Conservation (phyloP, 2,888 invertebrate species). For the Pseudanteris insignis region DNA sequence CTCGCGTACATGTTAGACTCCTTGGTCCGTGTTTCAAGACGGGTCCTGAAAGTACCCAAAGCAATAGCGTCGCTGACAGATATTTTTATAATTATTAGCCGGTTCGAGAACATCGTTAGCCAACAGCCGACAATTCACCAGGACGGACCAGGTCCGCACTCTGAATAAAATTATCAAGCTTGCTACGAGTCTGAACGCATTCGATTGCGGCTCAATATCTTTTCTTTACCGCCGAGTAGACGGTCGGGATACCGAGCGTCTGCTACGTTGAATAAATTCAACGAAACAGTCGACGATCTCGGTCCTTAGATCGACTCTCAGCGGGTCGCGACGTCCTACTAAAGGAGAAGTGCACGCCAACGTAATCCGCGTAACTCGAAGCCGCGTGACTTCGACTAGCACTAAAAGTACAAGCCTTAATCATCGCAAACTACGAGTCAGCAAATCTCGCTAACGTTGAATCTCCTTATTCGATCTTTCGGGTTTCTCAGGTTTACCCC, state of each 20-base stretch:
- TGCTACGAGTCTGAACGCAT: constrained; percentile 48
- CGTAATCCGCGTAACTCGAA: constrained; percentile 47
- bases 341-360: constrained; percentile 65
- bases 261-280: constrained; percentile 42
- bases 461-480: constrained; percentile 59
- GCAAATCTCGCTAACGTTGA: constrained; percentile 52
- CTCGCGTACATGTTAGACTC: constrained; percentile 78
- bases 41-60: constrained; percentile 70
- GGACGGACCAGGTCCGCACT: constrained; percentile 51
- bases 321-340: constrained; percentile 71
- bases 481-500: constrained; percentile 71
- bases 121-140: constrained; percentile 50
- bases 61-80: constrained; percentile 56
- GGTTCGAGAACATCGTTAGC: constrained; percentile 52
- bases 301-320: constrained; percentile 66
- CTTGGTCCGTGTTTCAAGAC: constrained; percentile 83
- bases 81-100: constrained; percentile 44
- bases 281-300: constrained; percentile 56
- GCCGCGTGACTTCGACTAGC: constrained; percentile 40
- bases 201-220: constrained; percentile 57
- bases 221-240: constrained; percentile 54
- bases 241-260: constrained; percentile 60
- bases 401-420: constrained; percentile 50
- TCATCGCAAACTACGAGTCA: constrained; percentile 45
- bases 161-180: constrained; percentile 42